Conservation (phyloP, 2,113 vertebrate genomes). For the Cariama cristata region DNA sequence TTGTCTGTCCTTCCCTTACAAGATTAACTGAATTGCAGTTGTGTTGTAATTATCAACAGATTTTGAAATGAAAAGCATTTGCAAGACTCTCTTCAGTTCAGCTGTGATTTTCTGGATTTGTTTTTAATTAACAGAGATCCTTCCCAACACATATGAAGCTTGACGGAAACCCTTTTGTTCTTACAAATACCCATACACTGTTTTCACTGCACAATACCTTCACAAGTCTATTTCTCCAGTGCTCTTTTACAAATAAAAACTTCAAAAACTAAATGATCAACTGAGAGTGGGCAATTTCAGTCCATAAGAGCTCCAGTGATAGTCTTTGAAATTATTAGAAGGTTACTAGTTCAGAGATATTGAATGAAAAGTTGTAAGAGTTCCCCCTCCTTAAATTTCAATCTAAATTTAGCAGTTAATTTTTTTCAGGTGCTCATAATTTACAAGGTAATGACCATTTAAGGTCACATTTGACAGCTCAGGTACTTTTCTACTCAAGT, state of each 20-base stretch:
- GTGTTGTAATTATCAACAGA: slow-evolving; percentile 8
- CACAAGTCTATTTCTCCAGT: neutral
- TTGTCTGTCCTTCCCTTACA: neutral
- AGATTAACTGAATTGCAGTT: neutral
- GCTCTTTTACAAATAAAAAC: neutral
- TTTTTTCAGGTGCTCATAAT: neutral
- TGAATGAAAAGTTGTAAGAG: neutral
- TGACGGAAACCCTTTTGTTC: neutral
- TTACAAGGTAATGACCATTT: neutral
- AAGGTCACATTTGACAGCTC: neutral
- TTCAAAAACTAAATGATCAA: neutral
- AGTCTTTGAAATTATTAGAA: neutral
- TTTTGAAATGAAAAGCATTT: slow-evolving; percentile 24
- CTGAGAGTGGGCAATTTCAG: neutral
- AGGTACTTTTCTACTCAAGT: neutral
- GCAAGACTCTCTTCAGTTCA: neutral
- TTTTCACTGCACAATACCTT: neutral
- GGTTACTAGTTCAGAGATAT: neutral
- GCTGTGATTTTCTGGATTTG: slow-evolving; percentile 26
- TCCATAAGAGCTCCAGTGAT: neutral
- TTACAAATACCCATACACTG: neutral
- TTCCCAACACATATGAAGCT: neutral
- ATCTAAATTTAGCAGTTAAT: neutral
- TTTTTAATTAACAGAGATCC: slow-evolving; percentile 27
- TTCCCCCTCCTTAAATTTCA: neutral